Conservation (phyloP, 1,140 invertebrate species). For the Tetranychus urticae region DNA sequence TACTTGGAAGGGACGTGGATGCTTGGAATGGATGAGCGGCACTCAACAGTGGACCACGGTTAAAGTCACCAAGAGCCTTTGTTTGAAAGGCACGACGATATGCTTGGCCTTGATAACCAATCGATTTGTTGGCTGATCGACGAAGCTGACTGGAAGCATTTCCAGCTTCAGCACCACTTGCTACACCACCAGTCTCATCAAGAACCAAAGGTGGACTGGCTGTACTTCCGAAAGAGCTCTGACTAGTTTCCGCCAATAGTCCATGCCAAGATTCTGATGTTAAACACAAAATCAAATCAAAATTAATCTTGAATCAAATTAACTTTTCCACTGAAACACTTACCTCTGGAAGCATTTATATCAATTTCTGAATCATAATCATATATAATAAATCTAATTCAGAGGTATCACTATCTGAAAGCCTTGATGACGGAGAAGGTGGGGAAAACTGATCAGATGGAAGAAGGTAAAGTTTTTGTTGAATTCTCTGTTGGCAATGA, state of each 20-base stretch:
- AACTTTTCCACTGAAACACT: background rate
- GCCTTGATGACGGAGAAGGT: constrained; percentile 53
- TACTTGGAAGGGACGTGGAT: background rate
- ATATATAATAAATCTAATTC: constrained; percentile 47
- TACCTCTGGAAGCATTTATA: constrained; percentile 16
- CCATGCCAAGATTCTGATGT: constrained; percentile 3
- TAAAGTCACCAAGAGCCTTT: background rate
- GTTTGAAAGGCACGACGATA: background rate
- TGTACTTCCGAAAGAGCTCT: constrained; percentile 8
- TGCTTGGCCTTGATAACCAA: background rate
- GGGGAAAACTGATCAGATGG: constrained; percentile 70
- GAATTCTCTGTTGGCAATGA: constrained; percentile 1
- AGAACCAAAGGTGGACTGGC: constrained; percentile 13
- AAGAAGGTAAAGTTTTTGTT: constrained; percentile 5
- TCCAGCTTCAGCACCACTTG: background rate
- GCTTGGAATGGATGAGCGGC: background rate
- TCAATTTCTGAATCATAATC: constrained; percentile 25
- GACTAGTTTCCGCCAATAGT: constrained; percentile 9
- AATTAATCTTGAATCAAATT: background rate
- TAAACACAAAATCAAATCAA: background rate
- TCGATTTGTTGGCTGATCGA: background rate
- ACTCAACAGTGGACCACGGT: background rate
- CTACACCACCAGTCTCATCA: background rate
- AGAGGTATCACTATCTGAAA: constrained; percentile 67
- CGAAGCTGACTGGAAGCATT: background rate